A percentile compares a stretch with the other conserved stretches of the same genome.
phyloP scores from a whole-genome alignment of 2,888 invertebrate genomes.

The Geotrupes spiniger region DNA sequence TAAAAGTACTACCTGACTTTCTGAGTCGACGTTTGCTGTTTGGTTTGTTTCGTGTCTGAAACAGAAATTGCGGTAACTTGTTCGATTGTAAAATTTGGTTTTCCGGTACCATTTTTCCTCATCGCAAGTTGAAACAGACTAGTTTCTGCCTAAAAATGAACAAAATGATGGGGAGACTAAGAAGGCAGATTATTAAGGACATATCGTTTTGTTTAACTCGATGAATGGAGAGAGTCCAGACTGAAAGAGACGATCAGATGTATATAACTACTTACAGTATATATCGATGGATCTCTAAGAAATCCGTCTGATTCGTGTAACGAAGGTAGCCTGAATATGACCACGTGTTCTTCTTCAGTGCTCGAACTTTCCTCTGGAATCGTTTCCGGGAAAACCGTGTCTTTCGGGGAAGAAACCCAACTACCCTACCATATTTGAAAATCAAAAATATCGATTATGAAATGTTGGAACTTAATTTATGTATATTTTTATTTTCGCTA shows the following conservation, averaged over 20 bases:
- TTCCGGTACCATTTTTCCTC: constrained; percentile 51
- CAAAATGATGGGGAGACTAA: too few relatives aligned
- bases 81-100: constrained; percentile 52
- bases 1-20: constrained; percentile 66
- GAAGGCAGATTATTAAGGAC: too few relatives aligned
- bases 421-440: constrained; percentile 52
- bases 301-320: constrained; percentile 69
- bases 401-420: constrained; percentile 85
- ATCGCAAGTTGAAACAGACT: constrained; percentile 69
- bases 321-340: constrained; percentile 80
- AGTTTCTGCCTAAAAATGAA: constrained; percentile 62
- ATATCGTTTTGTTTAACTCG: too few relatives aligned
- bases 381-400: constrained; percentile 86
- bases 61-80: constrained; percentile 51
- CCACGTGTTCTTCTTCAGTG: constrained; percentile 89
- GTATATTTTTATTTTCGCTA: too few relatives aligned
- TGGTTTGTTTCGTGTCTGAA: constrained; percentile 46
- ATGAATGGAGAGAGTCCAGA: too few relatives aligned
- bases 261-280: constrained; percentile 59
- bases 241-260: too few relatives aligned
- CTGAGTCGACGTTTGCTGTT: constrained; percentile 54
- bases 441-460: background rate
- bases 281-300: constrained; percentile 74
- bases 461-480: too few relatives aligned
- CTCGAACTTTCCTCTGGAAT: constrained; percentile 92